Evolutionary conservation across 2,113 vertebrate genomes (phyloP), one percentile per base, ranked within the genome.

Genomic region (Corythaeola cristata): DNA sequence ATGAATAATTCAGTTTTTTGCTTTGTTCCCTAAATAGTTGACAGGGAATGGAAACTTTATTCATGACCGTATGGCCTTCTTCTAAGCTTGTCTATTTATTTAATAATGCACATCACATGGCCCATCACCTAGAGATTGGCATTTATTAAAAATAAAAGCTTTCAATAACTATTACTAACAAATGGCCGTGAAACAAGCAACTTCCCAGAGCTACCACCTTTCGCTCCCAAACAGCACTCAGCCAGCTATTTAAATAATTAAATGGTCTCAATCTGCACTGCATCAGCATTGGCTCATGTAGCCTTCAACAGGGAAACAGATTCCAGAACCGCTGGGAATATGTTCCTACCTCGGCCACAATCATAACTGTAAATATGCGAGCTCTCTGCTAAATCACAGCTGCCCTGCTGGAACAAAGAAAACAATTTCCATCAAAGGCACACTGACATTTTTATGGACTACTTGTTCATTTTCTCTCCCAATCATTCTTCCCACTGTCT

Each of bases 1-100:
- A 91, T 95, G 74, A 95, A 97, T 97, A 89, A 97, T 97, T 97
- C 95, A 96, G 66, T 39, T 89, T 62, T 84, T 85, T 88, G 74
- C 77, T 93, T 95, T 30, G 3, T 73, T 97, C 66, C 66, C 94
- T 91, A 91, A 84, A 82, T 47, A 95, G 86, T 53, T 95, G 86
- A 91, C 84, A 93, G 71, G 45, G 84, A 94, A 91, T 55, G 59
- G 86, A 87, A 91, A 95, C 95, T 94, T 92, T 89, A 88, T 69
- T 93, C 91, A 85, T 76, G 81, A 92, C 74, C 3, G 1, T 21
- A 55, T 28, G 84, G 77, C 74, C 84, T 87, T 89, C 85, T 66
- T 66, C 47, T 67, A 92, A 89, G 83, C 69, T 49, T 56, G 72
- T 19, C 90, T 89, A 56, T 91, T 89, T 92, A 90, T 89, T 89